Evolutionary conservation across 2,888 invertebrate species (phyloP).

Genomic region (Junonia oenone): DNA sequence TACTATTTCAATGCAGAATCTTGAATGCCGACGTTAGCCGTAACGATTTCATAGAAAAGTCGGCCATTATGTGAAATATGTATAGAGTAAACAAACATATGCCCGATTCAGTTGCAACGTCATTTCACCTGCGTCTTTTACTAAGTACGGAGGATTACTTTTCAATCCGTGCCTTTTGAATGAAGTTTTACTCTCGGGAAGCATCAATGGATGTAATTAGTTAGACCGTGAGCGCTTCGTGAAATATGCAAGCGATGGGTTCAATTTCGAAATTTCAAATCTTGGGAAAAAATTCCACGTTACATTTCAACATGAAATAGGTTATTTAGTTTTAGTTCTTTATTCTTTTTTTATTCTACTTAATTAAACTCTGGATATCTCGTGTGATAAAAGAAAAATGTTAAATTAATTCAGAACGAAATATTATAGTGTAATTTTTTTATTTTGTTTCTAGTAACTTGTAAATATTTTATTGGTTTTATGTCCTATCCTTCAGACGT

Average conservation of each 20-base stretch:
- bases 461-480: too few species aligned
- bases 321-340: too few species aligned
- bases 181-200: conserved; percentile 12
- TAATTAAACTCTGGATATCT: too few species aligned
- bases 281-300: not conserved
- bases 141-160: conserved; percentile 18
- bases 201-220: conserved; percentile 18
- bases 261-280: not conserved
- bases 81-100: conserved; percentile 13
- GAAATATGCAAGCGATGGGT: not conserved
- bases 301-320: not conserved
- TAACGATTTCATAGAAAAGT: conserved; percentile 12
- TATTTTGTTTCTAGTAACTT: too few species aligned
- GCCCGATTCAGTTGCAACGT: conserved; percentile 18
- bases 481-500: too few species aligned
- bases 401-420: too few species aligned
- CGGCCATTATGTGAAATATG: conserved; percentile 12
- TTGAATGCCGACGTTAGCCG: conserved; percentile 14
- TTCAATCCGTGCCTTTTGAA: conserved; percentile 18
- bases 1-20: conserved; percentile 7
- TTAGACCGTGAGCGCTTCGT: not conserved
- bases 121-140: conserved; percentile 11
- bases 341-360: too few species aligned
- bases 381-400: too few species aligned
- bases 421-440: too few species aligned